A percentile compares a stretch with the other conserved stretches of the same genome.
phyloP scores from a whole-genome alignment of 2,888 invertebrate genomes.

The Coleophora deauratella region DNA sequence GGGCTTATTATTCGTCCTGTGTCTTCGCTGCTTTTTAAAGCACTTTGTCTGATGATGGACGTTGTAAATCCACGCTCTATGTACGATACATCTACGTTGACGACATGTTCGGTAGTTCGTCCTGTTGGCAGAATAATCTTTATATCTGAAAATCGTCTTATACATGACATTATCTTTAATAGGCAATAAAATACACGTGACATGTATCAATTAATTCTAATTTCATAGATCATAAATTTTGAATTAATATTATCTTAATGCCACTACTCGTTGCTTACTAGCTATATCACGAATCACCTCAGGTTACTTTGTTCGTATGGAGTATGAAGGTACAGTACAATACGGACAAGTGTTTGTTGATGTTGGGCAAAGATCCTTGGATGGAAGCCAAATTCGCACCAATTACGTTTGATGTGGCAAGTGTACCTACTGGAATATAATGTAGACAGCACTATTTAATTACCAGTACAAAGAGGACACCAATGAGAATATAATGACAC shows the following conservation, averaged over 20 bases:
- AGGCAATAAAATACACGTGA: too few relatives aligned
- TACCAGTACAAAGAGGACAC: constrained; percentile 2
- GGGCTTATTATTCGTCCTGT: constrained; percentile 43
- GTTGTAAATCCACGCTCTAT: constrained; percentile 16
- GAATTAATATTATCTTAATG: too few relatives aligned
- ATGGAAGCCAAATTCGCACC: constrained; percentile 41
- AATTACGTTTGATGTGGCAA: constrained; percentile 19
- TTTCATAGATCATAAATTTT: too few relatives aligned
- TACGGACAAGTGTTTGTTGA: constrained; percentile 16
- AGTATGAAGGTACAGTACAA: constrained; percentile 22
- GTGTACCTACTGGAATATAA: constrained; percentile 14
- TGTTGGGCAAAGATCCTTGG: constrained; percentile 36
- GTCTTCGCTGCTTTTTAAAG: constrained; percentile 25
- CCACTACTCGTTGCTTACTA: too few relatives aligned
- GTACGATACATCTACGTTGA: too few relatives aligned
- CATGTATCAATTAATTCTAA: too few relatives aligned
- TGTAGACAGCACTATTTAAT: constrained; percentile 14
- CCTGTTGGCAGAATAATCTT: too few relatives aligned
- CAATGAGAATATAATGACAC: too few relatives aligned
- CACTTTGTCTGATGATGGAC: constrained; percentile 31
- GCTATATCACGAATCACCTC: constrained; percentile 14
- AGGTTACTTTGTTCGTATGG: constrained; percentile 21
- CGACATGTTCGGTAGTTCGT: too few relatives aligned
- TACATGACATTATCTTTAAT: too few relatives aligned
- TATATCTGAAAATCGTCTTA: too few relatives aligned